These are phyloP conservation scores for Ctenopoma multispine DNA, from an alignment of 2,797 vertebrate genomes.

Conservation along the genomic window DNA sequence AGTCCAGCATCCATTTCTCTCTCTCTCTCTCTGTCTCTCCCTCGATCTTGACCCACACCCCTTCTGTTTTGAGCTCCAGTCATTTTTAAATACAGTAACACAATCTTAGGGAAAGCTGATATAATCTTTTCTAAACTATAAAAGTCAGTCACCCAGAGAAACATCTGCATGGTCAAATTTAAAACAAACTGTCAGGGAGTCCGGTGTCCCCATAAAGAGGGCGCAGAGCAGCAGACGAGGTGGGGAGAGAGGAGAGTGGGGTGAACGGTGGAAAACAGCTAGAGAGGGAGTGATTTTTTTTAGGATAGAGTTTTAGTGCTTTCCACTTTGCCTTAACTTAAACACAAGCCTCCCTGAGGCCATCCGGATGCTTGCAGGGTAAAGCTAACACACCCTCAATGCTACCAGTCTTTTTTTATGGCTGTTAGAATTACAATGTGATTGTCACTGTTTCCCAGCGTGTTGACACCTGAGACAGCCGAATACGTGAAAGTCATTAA, in stretches of 20 bases:
- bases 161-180: constrained; percentile 98
- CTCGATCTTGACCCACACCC: not conserved
- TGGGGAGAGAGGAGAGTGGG: constrained; percentile 32
- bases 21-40: not conserved
- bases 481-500: constrained; percentile 38
- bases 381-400: constrained; percentile 57
- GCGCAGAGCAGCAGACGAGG: constrained; percentile 55
- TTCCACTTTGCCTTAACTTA: constrained; percentile 69
- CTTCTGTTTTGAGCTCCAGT: constrained; percentile 60
- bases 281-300: constrained; percentile 63
- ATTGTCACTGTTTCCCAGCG: constrained; percentile 62
- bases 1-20: constrained; percentile 30
- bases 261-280: constrained; percentile 63
- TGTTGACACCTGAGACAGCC: constrained; percentile 56
- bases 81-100: constrained; percentile 96
- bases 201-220: constrained; percentile 93
- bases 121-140: constrained; percentile 99
- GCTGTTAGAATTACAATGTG: constrained; percentile 59
- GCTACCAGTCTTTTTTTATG: constrained; percentile 55
- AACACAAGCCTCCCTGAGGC: constrained; percentile 69
- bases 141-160: constrained; percentile 98
- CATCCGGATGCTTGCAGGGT: constrained; percentile 51
- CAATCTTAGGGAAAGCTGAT: constrained; percentile 98
- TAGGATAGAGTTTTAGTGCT: constrained; percentile 70
- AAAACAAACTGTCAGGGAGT: constrained; percentile 98